Base-by-base conservation (phyloP, 2,888 invertebrate species). In the Calameuta filiformis region DNA sequence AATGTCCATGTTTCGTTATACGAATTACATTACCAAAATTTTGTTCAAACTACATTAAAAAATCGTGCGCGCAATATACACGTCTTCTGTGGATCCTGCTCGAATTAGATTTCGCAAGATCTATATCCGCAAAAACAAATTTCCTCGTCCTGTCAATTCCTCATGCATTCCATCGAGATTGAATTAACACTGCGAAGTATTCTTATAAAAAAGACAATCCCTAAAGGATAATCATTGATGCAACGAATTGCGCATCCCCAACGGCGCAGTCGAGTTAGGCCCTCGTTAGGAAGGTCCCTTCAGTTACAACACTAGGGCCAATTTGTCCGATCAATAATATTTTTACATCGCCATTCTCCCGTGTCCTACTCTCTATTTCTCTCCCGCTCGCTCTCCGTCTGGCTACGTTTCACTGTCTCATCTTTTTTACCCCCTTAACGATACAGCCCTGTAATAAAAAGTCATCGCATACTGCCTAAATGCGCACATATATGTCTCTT, bases 271-370 rank as follows among this genome's bases (percentile, higher is more conserved):
- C 77, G 83, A 85, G 83, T 85, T 85, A 84, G 82, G 84, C 84
- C 83, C 86, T 86, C 83, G 83, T 81, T 79, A 80, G 80, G 80
- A 80, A 76, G 81, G 83, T 84, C 86, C 86, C 87, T 85, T 83
- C 76, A 82, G 79, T 73, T 78, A 56, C 35, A 73, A 40, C 73
- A 35, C 34, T 34, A 81, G 81, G 83, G 82, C 83, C 82, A 83
- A 84, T 88, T 85, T 82, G 81, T 81, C 79, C 83, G 85, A 88
- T 88, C 87, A 83, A 87, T 87, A 85, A 83, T 81, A 83, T 86
- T 87, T 86, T 86, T 79, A 56, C 23, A 56, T 56, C 56, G 23
- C 56, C 23, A 56, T 56, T 56, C 56, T 56, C 56, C 56, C 23
- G 9, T 56, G 56, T 56, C 56, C 34, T 33, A 12, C 31, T 31